Evolutionary conservation across 2,888 invertebrate species (phyloP), one percentile per base, ranked within the genome.

Genomic region (Pandemis heparana): DNA sequence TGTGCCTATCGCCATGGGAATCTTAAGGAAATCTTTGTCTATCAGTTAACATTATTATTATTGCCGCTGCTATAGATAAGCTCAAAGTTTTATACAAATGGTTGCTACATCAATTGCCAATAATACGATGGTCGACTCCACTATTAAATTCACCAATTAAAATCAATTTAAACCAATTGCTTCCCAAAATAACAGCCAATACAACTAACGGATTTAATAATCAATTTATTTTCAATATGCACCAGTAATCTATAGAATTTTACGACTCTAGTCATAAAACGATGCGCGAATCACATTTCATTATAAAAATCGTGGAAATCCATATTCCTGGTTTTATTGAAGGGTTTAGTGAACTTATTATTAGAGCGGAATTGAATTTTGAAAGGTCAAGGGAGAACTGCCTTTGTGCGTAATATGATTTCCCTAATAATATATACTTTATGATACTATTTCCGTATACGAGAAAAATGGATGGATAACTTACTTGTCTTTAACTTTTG

Each of bases 211-310:
- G 12, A 4, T 12, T 56, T 1, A 12, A 23, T 56, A 56, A 56
- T 14, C 56, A 23, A 23, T 56, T 56, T 6, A 56, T 23, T 56
- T 12, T 18, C 18, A 9, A 56, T 23, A 56, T 23, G 23, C 23
- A 51, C 8, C 56, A 12, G 78, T 85, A 82, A 87, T 86, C 23
- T 79, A 77, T 75, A 14, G 18, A 62, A 81, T 88, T 90, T 89
- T 90, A 88, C 83, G 82, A 83, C 79, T 79, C 74, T 78, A 82
- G 84, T 79, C 84, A 87, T 89, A 90, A 89, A 88, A 83, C 81
- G 23, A 23, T 12, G 18, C 56, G 38, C 81, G 78, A 83, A 78
- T 81, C 81, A 82, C 85, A 80, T 83, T 77, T 75, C 77, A 66
- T 80, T 53, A 84, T 84, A 81, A 85, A 87, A 83, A 84, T 84